Base-by-base conservation (phyloP, 2,888 invertebrate genomes). In the Polymixis flavicincta region DNA sequence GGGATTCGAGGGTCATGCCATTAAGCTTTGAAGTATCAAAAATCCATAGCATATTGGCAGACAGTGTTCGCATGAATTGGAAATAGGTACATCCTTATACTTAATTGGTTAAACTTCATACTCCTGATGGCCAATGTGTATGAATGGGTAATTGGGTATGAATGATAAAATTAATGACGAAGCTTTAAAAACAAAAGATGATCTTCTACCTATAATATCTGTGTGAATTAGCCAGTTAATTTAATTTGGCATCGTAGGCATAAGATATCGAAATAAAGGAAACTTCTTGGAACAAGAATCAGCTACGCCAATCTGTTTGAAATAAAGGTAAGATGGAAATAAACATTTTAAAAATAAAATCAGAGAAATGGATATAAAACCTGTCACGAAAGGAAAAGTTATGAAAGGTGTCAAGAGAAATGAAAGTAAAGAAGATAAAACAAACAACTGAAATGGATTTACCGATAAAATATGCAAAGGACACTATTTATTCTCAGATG, bases 1-100 rank as follows among this genome's bases (percentile, higher is more conserved):
- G 81, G 77, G 72, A 77, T 85, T 87, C 81, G 84, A 87, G 86
- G 77, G 85, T 76, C 78, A 45, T 64, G 52, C 14, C 48, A 57
- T 80, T 74, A 69, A 52, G 54, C 13, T 61, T 17, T 22, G 50
- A 4, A 76, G 22, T 78, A 76, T 42, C 19, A 69, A 65, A 17
- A 74, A 70, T 55, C 48, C 22, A 17, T 25, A 55, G 6, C 17
- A 19, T 64, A 37, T 55, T 68, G 54, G 55, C 19, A 22, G 17
- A 17, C 7, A 25, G 22, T 25, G 14, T 2, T 32, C 5, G 13
- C n/a, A 48, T 25, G 11, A 48, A n/a, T 11, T 17, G 28, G 22
- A 69, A 32, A 69, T 22, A 65, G 22, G 22, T 32, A 60, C 11
- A 13, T 22, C 32, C 22, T 22, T 60, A 6, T 66, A 37, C 1